These are phyloP conservation scores for Notarius quadriscutis DNA, from an alignment of 2,113 vertebrate genomes.

Conservation along the genomic window DNA sequence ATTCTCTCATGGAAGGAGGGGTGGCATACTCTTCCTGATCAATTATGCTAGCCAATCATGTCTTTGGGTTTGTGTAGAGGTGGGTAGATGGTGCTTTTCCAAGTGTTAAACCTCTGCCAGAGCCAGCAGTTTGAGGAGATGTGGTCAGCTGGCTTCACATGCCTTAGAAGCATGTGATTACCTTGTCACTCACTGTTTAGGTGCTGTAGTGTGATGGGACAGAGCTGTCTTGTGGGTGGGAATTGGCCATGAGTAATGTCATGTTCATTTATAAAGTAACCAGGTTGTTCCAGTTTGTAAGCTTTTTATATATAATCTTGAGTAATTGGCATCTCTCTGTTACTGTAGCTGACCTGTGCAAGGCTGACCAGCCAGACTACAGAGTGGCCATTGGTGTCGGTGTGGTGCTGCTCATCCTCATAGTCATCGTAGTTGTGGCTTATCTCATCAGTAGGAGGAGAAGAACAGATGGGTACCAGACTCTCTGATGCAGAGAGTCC, in stretches of 20 bases:
- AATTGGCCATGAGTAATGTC: background rate
- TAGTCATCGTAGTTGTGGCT: slow-evolving; percentile 73
- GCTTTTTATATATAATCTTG: background rate
- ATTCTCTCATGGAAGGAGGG: too few relatives aligned
- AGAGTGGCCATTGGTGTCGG: slow-evolving; percentile 77
- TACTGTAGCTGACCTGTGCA: slow-evolving; percentile 68
- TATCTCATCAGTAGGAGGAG: slow-evolving; percentile 71
- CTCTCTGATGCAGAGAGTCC: slow-evolving; percentile 68
- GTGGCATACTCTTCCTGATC: too few relatives aligned
- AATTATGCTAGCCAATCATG: too few relatives aligned
- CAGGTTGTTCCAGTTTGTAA: background rate
- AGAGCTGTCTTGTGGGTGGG: too few relatives aligned
- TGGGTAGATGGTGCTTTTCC: too few relatives aligned
- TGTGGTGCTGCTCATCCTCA: slow-evolving; percentile 74
- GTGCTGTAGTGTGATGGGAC: too few relatives aligned
- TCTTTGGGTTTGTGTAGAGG: too few relatives aligned
- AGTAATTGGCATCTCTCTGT: slow-evolving; percentile 6
- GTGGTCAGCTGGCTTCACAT: too few relatives aligned
- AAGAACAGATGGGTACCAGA: slow-evolving; percentile 74
- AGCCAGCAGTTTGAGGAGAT: too few relatives aligned
- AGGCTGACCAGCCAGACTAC: slow-evolving; percentile 58
- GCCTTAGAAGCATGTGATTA: too few relatives aligned
- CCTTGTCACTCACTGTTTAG: too few relatives aligned
- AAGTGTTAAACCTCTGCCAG: too few relatives aligned
- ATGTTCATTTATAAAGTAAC: background rate